phyloP scores from a whole-genome alignment of 2,113 vertebrate species.

The Porphyrio hochstetteri region DNA sequence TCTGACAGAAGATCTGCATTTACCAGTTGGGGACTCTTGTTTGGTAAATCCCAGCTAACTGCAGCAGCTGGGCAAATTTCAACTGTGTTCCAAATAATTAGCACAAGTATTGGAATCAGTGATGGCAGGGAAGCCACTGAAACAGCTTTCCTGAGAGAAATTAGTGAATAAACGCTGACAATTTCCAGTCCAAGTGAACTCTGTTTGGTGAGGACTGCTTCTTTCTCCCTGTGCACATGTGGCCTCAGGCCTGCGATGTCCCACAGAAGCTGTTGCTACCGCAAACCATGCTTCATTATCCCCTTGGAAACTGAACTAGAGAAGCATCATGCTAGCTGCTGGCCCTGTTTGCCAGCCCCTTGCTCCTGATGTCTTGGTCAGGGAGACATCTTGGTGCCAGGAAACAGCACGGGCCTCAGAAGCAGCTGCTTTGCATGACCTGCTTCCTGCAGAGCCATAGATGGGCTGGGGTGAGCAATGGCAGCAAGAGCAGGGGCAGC shows the following conservation, averaged over 20 bases:
- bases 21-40: neutral
- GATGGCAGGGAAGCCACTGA: neutral
- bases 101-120: neutral
- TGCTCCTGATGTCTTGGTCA: rapidly evolving
- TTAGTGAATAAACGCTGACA: neutral
- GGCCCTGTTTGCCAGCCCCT: neutral
- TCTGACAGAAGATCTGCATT: neutral
- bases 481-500: rapidly evolving
- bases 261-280: neutral
- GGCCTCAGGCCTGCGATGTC: neutral
- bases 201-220: neutral
- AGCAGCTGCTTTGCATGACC: rapidly evolving
- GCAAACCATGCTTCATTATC: neutral
- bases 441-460: neutral
- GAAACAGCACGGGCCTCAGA: neutral
- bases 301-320: neutral
- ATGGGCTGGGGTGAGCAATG: rapidly evolving
- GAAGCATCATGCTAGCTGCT: neutral
- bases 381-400: neutral
- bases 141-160: neutral
- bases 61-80: neutral
- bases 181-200: neutral
- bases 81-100: neutral
- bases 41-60: neutral
- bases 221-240: neutral